Percentiles rank a stretch among this genome's conserved stretches.
Evolutionary conservation across 2,113 vertebrate genomes (phyloP).

Genomic region (Tupaia tana): DNA sequence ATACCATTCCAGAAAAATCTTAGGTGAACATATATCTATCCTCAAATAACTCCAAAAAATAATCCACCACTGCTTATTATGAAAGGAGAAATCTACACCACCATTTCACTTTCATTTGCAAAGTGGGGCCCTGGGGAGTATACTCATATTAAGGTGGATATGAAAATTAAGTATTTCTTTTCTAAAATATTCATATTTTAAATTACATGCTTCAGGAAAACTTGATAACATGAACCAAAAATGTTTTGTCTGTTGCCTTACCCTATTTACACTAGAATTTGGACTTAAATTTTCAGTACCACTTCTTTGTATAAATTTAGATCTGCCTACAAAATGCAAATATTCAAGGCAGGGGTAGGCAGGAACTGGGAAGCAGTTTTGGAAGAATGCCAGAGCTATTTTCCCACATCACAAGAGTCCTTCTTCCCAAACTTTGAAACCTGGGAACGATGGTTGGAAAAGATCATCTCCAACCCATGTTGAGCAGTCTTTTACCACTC

Average conservation of each 20-base stretch:
- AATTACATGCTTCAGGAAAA: conserved; percentile 48
- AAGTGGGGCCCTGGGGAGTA: background rate
- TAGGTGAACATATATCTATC: background rate
- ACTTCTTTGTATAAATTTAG: conserved; percentile 29
- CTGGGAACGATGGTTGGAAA: conserved; percentile 29
- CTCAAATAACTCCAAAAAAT: conserved; percentile 35
- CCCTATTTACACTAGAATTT: conserved; percentile 39
- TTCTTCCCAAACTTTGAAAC: conserved; percentile 15
- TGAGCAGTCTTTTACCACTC: background rate
- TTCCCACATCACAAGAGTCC: background rate
- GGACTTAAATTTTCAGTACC: conserved; percentile 40
- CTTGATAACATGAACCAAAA: background rate
- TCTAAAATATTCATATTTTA: conserved; percentile 60
- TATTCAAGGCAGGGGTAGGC: background rate
- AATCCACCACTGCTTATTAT: background rate
- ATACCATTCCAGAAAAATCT: conserved; percentile 38
- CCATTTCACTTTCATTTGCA: conserved; percentile 51
- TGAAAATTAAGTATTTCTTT: conserved; percentile 46
- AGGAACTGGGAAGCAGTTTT: conserved; percentile 2
- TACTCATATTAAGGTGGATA: background rate
- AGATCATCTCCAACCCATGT: background rate
- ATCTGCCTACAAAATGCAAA: conserved; percentile 19
- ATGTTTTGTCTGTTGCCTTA: background rate
- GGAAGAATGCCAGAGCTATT: conserved; percentile 14
- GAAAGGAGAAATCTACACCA: conserved; percentile 51